Conservation (phyloP, 2,113 vertebrate genomes). For the Clarias magur region DNA sequence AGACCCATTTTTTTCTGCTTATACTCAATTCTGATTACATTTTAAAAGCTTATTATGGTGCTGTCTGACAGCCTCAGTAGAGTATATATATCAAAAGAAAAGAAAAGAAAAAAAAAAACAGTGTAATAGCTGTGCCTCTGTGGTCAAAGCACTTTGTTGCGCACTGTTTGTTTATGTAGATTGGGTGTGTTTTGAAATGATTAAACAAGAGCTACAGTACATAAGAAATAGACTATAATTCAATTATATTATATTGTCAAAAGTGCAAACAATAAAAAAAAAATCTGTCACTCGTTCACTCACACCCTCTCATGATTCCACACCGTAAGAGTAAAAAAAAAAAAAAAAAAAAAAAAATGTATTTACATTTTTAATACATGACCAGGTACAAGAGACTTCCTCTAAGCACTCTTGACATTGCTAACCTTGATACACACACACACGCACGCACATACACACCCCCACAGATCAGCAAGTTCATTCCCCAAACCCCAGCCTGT, state of each 20-base stretch:
- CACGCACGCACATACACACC: not conserved
- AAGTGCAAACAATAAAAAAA: not conserved
- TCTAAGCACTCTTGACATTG: not conserved
- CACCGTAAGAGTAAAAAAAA: not conserved
- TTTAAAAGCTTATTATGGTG: not conserved
- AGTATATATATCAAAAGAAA: slow-evolving; percentile 11
- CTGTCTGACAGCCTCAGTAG: not conserved
- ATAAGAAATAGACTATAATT: not conserved
- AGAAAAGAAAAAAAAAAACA: too few species aligned
- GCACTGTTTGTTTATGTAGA: not conserved
- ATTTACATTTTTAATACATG: not conserved
- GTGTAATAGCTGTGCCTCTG: slow-evolving; percentile 2
- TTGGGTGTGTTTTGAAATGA: not conserved
- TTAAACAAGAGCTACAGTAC: not conserved
- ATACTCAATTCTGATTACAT: slow-evolving; percentile 2
- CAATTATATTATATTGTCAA: not conserved
- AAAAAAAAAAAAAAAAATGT: too few species aligned
- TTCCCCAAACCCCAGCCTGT: not conserved
- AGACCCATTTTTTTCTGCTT: not conserved
- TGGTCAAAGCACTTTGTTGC: slow-evolving; percentile 12
- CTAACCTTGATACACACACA: slow-evolving; percentile 11
- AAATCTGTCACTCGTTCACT: too few species aligned
- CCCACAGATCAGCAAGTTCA: slow-evolving; percentile 15
- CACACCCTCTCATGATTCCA: not conserved
- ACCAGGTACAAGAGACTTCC: not conserved